Evolutionary conservation across 2,797 vertebrate genomes (phyloP).

Genomic region (Varecia variegata): DNA sequence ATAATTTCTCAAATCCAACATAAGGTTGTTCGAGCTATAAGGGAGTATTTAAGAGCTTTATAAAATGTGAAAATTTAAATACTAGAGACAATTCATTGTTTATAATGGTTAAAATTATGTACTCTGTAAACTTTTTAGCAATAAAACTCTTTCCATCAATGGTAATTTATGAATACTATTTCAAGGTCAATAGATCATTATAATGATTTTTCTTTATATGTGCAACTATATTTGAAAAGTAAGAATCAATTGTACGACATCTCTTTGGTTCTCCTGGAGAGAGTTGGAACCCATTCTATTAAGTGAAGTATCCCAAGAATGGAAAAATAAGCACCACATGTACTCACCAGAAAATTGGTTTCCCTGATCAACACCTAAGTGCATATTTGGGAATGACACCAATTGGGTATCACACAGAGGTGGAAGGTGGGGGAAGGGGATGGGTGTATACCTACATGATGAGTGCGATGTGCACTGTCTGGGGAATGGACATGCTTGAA

Average conservation of each 20-base stretch:
- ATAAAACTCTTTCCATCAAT: not conserved
- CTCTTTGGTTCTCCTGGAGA: no score
- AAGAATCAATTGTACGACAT: not conserved
- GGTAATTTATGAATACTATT: conserved; percentile 6
- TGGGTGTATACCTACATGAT: no score
- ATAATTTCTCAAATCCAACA: not conserved
- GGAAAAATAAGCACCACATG: no score
- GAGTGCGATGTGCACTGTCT: no score
- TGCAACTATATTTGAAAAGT: conserved; percentile 2
- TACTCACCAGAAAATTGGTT: no score
- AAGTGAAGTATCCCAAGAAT: no score
- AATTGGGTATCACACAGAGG: no score
- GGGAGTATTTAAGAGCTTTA: not conserved
- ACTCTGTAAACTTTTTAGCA: not conserved
- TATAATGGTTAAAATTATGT: conserved; percentile 25
- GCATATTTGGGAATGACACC: no score
- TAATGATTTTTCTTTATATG: not conserved
- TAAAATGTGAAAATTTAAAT: conserved; percentile 45
- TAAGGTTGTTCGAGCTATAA: not conserved
- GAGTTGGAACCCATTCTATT: no score
- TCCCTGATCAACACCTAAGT: no score
- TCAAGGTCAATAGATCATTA: conserved; percentile 3
- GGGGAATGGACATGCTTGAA: no score
- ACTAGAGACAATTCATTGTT: not conserved
- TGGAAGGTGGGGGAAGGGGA: no score